A percentile compares a stretch with the other conserved stretches of the same genome.
phyloP scores from a whole-genome alignment of 2,797 vertebrate species.

The Myiotriccus ornatus region DNA sequence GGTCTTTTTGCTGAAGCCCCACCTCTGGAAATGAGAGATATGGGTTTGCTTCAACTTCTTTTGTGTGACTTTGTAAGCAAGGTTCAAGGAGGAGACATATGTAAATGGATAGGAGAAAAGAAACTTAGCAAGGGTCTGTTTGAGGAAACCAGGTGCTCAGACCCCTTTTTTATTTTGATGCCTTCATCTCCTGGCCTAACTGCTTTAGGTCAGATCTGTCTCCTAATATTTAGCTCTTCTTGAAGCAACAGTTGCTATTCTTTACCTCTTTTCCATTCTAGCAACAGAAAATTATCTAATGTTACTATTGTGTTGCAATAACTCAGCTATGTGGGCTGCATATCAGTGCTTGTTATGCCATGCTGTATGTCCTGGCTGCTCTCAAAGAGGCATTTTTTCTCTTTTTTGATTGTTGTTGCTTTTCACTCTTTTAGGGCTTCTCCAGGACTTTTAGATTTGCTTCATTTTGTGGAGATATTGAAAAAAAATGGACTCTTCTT shows the following conservation, averaged over 20 bases:
- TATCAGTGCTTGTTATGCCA: background rate
- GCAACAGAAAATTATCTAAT: background rate
- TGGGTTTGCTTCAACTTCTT: background rate
- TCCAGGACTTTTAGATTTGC: background rate
- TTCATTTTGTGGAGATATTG: background rate
- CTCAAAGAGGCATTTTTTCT: rapidly evolving
- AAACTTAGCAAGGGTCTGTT: background rate
- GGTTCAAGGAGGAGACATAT: background rate
- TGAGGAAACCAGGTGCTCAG: background rate
- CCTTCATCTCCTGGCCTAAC: background rate
- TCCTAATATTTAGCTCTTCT: background rate
- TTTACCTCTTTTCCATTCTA: background rate
- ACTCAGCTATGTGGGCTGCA: background rate
- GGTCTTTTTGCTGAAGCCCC: background rate
- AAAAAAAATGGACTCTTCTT: background rate
- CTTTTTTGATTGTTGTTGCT: background rate
- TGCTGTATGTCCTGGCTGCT: background rate
- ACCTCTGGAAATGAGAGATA: background rate
- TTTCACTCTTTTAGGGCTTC: background rate
- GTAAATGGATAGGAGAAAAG: background rate
- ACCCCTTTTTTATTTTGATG: rapidly evolving
- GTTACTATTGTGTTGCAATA: background rate
- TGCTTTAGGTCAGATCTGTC: background rate
- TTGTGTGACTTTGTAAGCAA: background rate
- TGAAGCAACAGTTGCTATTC: background rate